Evolutionary conservation across 2,888 invertebrate genomes (phyloP), one percentile per base, ranked within the genome.

Genomic region (Nephrotoma appendiculata): DNA sequence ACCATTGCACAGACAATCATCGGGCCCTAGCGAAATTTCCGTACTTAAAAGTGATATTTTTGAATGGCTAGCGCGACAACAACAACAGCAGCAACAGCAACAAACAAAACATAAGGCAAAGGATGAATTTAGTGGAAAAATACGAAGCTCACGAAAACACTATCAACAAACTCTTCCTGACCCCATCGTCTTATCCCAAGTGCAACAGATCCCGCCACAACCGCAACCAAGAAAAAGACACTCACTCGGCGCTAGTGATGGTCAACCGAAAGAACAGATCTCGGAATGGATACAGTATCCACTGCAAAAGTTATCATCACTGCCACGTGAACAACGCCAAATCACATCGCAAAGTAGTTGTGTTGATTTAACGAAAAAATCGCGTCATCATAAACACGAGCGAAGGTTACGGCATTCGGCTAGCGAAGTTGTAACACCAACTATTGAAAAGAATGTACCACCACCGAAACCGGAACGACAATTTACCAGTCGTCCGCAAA

Each of bases 281-380:
- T 88, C 90, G 15, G 91, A 91, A 86, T 92, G 92, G 92, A 90
- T 91, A 86, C 91, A 91, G 9, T 91, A 91, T 88, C 92, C 91
- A 11, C 88, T 91, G 52, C 89, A 90, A 86, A 90, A 91, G 85
- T 88, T 91, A 41, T 90, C 90, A 86, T 90, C 91, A 2, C 87
- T 91, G 83, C 91, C 91, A 43, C 84, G 87, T n/a, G 85, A 88
- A 86, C 41, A 83, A 41, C 91, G 91, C 71, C 88, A 87, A 12
- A 71, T 71, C 71, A 87, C 86, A 48, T 88, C 86, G 15, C 89
- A 89, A 87, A 89, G 88, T 86, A 89, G 89, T 86, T 89, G 89
- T 86, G 87, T 88, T 43, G 90, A 90, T 71, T 86, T 89, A 41
- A 86, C 52, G 19, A 89, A 88, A 84, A 89, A 88, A 85, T 87